Conservation (phyloP, 2,797 vertebrate genomes). For the Hypotaenidia philippensis region DNA sequence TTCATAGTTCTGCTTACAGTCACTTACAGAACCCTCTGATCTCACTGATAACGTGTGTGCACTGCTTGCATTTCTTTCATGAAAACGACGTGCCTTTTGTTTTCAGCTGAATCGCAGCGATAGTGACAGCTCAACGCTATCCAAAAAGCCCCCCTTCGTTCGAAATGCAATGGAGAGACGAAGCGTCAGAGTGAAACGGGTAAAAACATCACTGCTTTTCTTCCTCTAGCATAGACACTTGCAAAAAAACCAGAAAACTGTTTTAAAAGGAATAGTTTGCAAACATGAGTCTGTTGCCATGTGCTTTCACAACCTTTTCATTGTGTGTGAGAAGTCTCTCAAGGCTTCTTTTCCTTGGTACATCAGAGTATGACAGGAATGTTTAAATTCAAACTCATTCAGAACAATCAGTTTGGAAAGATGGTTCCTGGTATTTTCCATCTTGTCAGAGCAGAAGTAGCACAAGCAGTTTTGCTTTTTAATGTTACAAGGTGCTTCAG, state of each 20-base stretch:
- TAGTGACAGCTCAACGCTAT: constrained; percentile 96
- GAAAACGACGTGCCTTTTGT: not conserved
- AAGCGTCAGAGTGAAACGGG: constrained; percentile 95
- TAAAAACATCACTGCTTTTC: constrained; percentile 61
- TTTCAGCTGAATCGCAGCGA: constrained; percentile 95
- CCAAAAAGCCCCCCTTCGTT: constrained; percentile 94
- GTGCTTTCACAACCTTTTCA: not conserved
- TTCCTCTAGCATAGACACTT: not conserved
- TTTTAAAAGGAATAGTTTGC: not conserved
- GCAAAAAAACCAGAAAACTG: not conserved
- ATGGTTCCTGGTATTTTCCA: not conserved
- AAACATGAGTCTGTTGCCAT: not conserved
- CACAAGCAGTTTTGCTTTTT: not conserved
- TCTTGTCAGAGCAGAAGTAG: not conserved
- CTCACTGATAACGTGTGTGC: not conserved
- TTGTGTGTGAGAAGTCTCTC: not conserved
- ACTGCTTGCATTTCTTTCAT: not conserved
- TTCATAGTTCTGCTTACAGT: not conserved
- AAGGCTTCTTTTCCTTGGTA: not conserved
- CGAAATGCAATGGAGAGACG: constrained; percentile 95
- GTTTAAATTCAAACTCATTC: not conserved
- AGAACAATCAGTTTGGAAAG: not conserved
- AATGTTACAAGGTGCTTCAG: not conserved
- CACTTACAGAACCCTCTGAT: not conserved
- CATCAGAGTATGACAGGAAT: not conserved